A percentile compares a stretch with the other conserved stretches of the same genome.
Evolutionary conservation across 2,888 invertebrate genomes (phyloP).

Genomic region (Torymus auratus): DNA sequence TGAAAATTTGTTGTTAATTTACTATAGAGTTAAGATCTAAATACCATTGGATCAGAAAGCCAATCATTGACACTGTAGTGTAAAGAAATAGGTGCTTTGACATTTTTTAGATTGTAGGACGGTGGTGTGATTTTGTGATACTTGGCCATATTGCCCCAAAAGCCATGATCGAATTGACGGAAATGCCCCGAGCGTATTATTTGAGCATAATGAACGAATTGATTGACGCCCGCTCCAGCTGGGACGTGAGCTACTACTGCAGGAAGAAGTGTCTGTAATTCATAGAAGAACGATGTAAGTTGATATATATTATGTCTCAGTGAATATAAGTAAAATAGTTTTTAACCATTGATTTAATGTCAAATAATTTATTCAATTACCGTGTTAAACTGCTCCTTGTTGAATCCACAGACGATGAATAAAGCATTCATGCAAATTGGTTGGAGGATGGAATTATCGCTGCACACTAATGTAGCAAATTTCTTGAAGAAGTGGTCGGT

Average conservation of each 20-base stretch:
- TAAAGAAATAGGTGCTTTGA: slow-evolving; percentile 81
- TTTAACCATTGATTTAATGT: no score
- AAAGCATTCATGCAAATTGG: slow-evolving; percentile 83
- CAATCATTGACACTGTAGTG: slow-evolving; percentile 84
- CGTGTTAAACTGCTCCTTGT: slow-evolving; percentile 65
- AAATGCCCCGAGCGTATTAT: slow-evolving; percentile 78
- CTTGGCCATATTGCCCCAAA: slow-evolving; percentile 77
- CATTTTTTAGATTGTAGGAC: slow-evolving; percentile 79
- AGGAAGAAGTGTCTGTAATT: slow-evolving; percentile 81
- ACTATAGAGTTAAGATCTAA: neutral
- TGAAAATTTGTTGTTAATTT: neutral
- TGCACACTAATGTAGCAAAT: slow-evolving; percentile 79
- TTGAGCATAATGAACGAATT: slow-evolving; percentile 86
- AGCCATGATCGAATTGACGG: slow-evolving; percentile 78
- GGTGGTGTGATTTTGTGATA: slow-evolving; percentile 81
- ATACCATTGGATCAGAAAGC: slow-evolving; percentile 77
- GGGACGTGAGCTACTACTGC: slow-evolving; percentile 83
- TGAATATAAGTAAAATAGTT: no score
- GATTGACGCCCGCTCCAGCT: slow-evolving; percentile 83
- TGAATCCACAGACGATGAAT: slow-evolving; percentile 82
- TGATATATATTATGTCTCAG: no score
- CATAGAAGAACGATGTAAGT: no score
- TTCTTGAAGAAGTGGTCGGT: slow-evolving; percentile 72
- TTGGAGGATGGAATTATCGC: slow-evolving; percentile 79
- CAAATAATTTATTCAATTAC: slow-evolving; percentile 68